A percentile compares a stretch with the other conserved stretches of the same genome.
Evolutionary conservation across 2,888 invertebrate species (phyloP).

Genomic region (Melinaea marsaeus): DNA sequence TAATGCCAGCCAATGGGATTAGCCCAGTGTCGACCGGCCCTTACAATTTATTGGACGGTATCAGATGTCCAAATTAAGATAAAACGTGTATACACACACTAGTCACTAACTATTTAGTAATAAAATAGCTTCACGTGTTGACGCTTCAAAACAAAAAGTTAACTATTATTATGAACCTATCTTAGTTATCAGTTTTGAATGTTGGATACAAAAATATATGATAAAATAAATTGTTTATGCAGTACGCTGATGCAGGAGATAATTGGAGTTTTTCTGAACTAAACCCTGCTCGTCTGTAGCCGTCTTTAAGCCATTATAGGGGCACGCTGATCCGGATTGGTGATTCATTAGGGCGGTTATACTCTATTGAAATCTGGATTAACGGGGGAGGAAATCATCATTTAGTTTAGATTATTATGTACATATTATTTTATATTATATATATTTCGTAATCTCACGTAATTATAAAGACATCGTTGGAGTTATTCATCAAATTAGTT

Average conservation of each 20-base stretch:
- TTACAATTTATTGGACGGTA: constrained; percentile 71
- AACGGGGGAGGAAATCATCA: constrained; percentile 42
- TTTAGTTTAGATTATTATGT: constrained; percentile 22
- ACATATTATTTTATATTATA: neutral
- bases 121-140: too few relatives aligned
- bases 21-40: constrained; percentile 68
- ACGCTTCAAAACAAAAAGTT: too few relatives aligned
- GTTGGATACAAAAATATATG: too few relatives aligned
- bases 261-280: constrained; percentile 70
- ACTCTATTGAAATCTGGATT: constrained; percentile 77
- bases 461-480: too few relatives aligned
- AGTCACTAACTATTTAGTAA: constrained; percentile 6
- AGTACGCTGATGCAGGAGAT: constrained; percentile 41
- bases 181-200: too few relatives aligned
- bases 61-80: constrained; percentile 54
- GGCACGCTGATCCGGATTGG: constrained; percentile 74
- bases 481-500: too few relatives aligned
- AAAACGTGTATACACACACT: constrained; percentile 15
- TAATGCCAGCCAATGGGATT: constrained; percentile 76
- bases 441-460: neutral
- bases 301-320: constrained; percentile 63
- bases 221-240: constrained; percentile 28
- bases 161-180: too few relatives aligned
- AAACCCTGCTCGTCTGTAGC: constrained; percentile 61
- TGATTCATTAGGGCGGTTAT: constrained; percentile 79